These are phyloP conservation scores for Athalia rosae DNA, from an alignment of 2,888 invertebrate species.

Conservation along the genomic window DNA sequence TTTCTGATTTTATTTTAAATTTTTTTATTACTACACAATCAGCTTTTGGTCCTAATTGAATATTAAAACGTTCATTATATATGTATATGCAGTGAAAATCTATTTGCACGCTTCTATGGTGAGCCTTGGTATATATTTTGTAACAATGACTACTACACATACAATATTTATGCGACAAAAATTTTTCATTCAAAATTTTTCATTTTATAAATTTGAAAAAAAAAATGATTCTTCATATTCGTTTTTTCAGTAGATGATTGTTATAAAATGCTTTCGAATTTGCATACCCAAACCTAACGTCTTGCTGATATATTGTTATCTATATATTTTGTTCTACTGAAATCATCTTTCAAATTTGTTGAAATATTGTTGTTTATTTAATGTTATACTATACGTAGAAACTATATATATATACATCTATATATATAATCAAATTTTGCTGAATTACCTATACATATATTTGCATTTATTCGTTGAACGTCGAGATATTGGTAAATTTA, in stretches of 20 bases:
- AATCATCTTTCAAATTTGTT: too few species aligned
- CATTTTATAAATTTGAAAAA: too few species aligned
- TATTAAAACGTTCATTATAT: too few species aligned
- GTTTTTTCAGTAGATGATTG: slow-evolving; percentile 58
- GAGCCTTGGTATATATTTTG: slow-evolving; percentile 64
- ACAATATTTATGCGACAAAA: slow-evolving; percentile 42
- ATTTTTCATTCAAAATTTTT: too few species aligned
- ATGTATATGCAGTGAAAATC: slow-evolving; percentile 16
- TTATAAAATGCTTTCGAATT: slow-evolving; percentile 66
- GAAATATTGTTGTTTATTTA: too few species aligned
- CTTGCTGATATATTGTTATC: slow-evolving; percentile 63
- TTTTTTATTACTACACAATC: neutral
- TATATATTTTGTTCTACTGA: neutral
- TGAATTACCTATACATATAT: too few species aligned
- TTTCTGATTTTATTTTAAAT: too few species aligned
- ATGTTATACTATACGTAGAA: too few species aligned
- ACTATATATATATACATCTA: too few species aligned
- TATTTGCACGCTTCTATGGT: slow-evolving; percentile 70
- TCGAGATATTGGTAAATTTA: too few species aligned
- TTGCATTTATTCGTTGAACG: too few species aligned
- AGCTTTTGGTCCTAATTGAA: neutral
- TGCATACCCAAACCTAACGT: slow-evolving; percentile 59
- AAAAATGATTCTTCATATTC: slow-evolving; percentile 41
- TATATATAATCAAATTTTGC: too few species aligned
- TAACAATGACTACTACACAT: slow-evolving; percentile 60